Conservation (phyloP, 2,113 vertebrate species). For the Otolemur garnettii region DNA sequence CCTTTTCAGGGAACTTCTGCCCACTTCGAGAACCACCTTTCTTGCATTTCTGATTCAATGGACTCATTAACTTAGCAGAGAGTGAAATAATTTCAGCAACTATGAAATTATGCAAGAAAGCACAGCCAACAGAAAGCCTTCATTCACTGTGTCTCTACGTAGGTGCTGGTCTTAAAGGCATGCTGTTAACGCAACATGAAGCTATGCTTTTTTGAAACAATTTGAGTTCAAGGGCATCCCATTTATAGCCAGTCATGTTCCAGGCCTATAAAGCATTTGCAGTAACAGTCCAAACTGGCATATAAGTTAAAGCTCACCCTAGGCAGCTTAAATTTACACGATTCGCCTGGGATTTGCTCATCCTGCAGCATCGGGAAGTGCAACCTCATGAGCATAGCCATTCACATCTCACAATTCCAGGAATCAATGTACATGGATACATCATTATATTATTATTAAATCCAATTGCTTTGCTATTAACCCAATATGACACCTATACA, state of each 20-base stretch:
- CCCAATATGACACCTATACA: slow-evolving; percentile 81
- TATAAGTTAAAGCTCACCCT: slow-evolving; percentile 77
- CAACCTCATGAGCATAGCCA: slow-evolving; percentile 70
- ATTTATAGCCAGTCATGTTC: slow-evolving; percentile 79
- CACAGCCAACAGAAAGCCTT: slow-evolving; percentile 77
- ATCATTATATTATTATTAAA: slow-evolving; percentile 82
- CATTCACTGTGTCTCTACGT: slow-evolving; percentile 82
- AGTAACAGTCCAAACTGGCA: slow-evolving; percentile 81
- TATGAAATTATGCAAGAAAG: slow-evolving; percentile 82
- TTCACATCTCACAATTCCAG: slow-evolving; percentile 67
- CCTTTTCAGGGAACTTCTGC: slow-evolving; percentile 72
- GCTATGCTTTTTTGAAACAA: slow-evolving; percentile 82
- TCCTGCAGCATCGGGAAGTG: slow-evolving; percentile 9
- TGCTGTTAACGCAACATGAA: slow-evolving; percentile 84
- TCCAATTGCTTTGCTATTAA: slow-evolving; percentile 87
- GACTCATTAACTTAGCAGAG: slow-evolving; percentile 76
- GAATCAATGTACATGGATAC: slow-evolving; percentile 81
- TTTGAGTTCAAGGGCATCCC: slow-evolving; percentile 84
- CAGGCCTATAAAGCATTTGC: slow-evolving; percentile 78
- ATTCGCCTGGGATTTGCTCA: slow-evolving; percentile 75
- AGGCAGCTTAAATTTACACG: slow-evolving; percentile 79
- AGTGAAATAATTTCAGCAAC: slow-evolving; percentile 82
- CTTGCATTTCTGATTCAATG: slow-evolving; percentile 66
- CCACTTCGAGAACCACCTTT: slow-evolving; percentile 63
- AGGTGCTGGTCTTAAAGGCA: slow-evolving; percentile 78